Evolutionary conservation across 2,888 invertebrate genomes (phyloP), one percentile per base, ranked within the genome.

Genomic region (Conchocele bisecta): DNA sequence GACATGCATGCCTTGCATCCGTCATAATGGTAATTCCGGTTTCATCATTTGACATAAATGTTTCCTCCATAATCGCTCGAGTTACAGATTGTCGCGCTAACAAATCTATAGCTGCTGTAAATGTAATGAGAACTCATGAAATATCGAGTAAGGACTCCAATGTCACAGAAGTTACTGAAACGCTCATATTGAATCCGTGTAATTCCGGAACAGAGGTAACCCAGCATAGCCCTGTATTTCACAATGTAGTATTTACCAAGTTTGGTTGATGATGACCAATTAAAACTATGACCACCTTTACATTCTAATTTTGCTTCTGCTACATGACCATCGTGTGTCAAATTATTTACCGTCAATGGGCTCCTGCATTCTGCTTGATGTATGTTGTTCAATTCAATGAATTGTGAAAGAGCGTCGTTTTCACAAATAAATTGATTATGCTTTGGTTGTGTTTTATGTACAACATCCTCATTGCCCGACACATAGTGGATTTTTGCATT

Each of bases 151-250:
- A 48, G 31, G 17, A 24, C 17, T 48, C 48, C 28, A 48, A 15
- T 15, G 28, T 48, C 48, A 28, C n/a, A 7, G 17, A 48, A 48
- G 3, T 48, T 31, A 48, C 48, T 48, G 6, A 28, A 26, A 20
- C 48, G 7, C 9, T 48, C 48, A 28, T 48, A 48, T n/a, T 48
- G n/a, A 48, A 48, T 48, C 28, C 31, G 48, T 6, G 28, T 48
- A 28, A 48, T 48, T 28, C 48, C 48, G 31, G 48, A 48, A 17
- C 28, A 48, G 28, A 48, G 11, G 22, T 48, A 28, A 29, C 29
- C 26, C 15, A 48, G 31, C 44, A 44, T 44, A 13, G 28, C n/a
- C 31, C 29, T 48, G 17, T 48, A 48, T 9, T 48, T 48, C n/a
- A 48, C 28, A n/a, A 31, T 48, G n/a, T 28, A 48, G 5, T 48